Evolutionary conservation across 2,888 invertebrate genomes (phyloP).

Genomic region (Drosophila lutescens): DNA sequence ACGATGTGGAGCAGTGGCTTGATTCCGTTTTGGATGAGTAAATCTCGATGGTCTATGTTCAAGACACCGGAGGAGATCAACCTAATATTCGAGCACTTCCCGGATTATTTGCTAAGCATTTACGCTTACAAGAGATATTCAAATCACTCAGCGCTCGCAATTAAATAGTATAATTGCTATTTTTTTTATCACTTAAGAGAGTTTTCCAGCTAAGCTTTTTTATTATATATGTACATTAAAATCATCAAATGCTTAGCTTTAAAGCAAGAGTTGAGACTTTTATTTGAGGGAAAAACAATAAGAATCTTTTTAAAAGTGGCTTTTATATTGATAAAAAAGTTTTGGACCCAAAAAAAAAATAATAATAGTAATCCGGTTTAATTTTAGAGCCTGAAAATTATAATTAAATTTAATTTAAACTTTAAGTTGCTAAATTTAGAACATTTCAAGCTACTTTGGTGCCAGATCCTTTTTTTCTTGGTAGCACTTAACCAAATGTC

Average conservation of each 20-base stretch:
- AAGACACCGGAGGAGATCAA: not conserved
- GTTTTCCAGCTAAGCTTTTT: not conserved
- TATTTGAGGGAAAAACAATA: not conserved
- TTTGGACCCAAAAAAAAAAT: too few relatives aligned
- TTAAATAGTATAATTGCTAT: not conserved
- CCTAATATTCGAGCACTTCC: not conserved
- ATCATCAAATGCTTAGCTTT: not conserved
- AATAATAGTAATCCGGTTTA: too few relatives aligned
- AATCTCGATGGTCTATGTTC: not conserved
- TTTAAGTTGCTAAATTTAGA: too few relatives aligned
- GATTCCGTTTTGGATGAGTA: conserved; percentile 82
- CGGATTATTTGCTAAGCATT: not conserved
- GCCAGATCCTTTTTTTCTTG: too few relatives aligned
- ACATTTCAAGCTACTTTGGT: too few relatives aligned
- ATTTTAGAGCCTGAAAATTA: too few relatives aligned
- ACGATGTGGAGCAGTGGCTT: conserved; percentile 83
- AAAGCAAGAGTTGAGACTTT: not conserved
- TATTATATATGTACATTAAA: conserved; percentile 8
- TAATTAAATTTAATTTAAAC: too few relatives aligned
- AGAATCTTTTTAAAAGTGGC: too few relatives aligned
- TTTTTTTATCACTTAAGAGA: not conserved
- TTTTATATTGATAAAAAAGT: too few relatives aligned
- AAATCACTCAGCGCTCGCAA: conserved; percentile 22
- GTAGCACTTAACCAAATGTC: conserved; percentile 21
- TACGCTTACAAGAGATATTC: not conserved